Conservation (phyloP, 2,113 vertebrate genomes). For the Gnathonemus longibarbis region DNA sequence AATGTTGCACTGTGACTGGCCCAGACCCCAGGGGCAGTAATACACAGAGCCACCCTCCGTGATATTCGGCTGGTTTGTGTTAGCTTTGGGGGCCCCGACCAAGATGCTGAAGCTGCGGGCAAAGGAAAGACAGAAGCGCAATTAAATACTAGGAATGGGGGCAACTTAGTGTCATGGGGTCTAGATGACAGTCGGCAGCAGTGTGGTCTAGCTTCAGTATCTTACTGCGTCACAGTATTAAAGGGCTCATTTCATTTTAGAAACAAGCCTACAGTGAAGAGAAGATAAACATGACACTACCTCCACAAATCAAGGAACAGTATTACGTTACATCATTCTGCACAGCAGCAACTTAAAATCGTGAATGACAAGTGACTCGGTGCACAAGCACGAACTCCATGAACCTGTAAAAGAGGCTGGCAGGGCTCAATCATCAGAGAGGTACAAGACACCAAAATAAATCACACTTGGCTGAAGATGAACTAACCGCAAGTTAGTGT, state of each 20-base stretch:
- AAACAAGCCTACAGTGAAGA: neutral
- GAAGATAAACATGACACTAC: neutral
- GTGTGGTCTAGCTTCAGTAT: neutral
- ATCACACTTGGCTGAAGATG: neutral
- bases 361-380: neutral
- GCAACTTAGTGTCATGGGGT: neutral
- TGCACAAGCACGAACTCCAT: neutral
- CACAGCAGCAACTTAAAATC: neutral
- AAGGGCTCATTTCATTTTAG: neutral
- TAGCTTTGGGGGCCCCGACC: conserved; percentile 80
- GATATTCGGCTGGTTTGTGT: conserved; percentile 66
- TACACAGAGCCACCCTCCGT: conserved; percentile 77
- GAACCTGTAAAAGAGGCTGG: neutral
- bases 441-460: neutral
- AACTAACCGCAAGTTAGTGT: neutral
- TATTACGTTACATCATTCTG: neutral
- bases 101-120: conserved; percentile 69
- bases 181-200: neutral
- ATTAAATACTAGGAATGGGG: conserved; percentile 17
- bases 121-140: conserved; percentile 22
- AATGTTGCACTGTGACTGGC: conserved; percentile 46
- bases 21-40: conserved; percentile 74
- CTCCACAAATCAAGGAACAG: neutral
- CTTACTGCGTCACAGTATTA: neutral
- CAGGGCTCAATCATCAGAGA: neutral